Evolutionary conservation across 2,113 vertebrate species (phyloP).

Genomic region (Cololabis saira): DNA sequence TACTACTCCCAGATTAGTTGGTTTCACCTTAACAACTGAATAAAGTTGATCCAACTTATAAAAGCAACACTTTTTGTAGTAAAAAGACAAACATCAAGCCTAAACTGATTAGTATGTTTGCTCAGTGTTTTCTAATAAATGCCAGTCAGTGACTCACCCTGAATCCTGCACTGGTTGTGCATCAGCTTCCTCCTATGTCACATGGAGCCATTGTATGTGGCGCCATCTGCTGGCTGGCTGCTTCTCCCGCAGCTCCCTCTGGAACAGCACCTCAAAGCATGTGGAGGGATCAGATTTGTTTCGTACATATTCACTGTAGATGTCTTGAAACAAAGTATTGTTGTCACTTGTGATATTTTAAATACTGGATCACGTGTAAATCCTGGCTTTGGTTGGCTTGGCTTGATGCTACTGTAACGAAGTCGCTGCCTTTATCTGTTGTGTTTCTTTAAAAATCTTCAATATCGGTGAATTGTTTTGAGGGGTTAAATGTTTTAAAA

Average conservation of each 20-base stretch:
- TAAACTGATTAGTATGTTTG: not conserved
- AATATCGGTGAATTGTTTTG: not conserved
- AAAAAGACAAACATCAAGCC: not conserved
- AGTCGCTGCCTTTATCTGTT: slow-evolving; percentile 26
- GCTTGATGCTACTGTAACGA: slow-evolving; percentile 33
- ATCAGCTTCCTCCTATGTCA: slow-evolving; percentile 67
- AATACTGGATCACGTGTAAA: slow-evolving; percentile 17
- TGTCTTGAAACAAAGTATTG: slow-evolving; percentile 12
- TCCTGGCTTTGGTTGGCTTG: slow-evolving; percentile 65
- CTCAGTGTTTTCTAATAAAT: slow-evolving; percentile 7
- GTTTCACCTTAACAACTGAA: too few species aligned
- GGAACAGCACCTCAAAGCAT: slow-evolving; percentile 60
- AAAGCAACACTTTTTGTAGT: not conserved
- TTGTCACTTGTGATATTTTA: slow-evolving; percentile 17
- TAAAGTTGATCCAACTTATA: not conserved
- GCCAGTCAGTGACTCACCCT: slow-evolving; percentile 45
- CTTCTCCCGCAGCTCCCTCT: slow-evolving; percentile 60
- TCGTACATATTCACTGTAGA: slow-evolving; percentile 41
- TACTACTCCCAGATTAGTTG: too few species aligned
- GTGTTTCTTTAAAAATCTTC: not conserved
- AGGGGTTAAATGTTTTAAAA: not conserved
- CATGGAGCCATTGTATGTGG: slow-evolving; percentile 60
- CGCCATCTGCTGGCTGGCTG: slow-evolving; percentile 71
- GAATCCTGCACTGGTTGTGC: slow-evolving; percentile 36
- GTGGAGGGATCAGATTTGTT: slow-evolving; percentile 71